A percentile compares a stretch with the other conserved stretches of the same genome.
phyloP scores from a whole-genome alignment of 2,797 vertebrate genomes.

The Clarias platycephalus region DNA sequence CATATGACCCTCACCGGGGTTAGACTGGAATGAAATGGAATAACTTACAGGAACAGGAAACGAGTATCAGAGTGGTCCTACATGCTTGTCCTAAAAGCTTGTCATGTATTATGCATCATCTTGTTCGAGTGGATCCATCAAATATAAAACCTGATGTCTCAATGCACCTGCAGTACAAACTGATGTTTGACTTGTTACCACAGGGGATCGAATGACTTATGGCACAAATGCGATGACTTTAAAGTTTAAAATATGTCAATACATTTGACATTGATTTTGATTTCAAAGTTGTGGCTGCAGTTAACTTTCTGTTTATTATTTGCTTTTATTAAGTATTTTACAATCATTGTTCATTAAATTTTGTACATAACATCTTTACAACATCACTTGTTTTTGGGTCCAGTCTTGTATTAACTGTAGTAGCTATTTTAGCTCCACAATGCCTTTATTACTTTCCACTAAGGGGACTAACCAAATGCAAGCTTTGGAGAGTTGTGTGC shows the following conservation, averaged over 20 bases:
- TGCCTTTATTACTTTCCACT: neutral
- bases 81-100: constrained; percentile 32
- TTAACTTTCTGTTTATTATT: neutral
- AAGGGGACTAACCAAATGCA: constrained; percentile 5
- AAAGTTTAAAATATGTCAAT: neutral
- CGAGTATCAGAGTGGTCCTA: constrained; percentile 37
- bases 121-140: constrained; percentile 32
- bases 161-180: constrained; percentile 31
- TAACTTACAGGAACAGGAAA: constrained; percentile 45
- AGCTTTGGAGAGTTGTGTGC: constrained; percentile 27
- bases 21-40: constrained; percentile 41
- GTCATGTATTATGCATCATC: constrained; percentile 43
- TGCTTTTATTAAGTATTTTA: constrained; percentile 23
- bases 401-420: constrained; percentile 25
- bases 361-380: neutral
- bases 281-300: neutral
- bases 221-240: neutral
- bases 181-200: constrained; percentile 21
- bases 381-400: neutral
- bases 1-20: constrained; percentile 46
- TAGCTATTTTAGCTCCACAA: constrained; percentile 20
- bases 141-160: constrained; percentile 39
- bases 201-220: neutral
- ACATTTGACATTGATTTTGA: neutral
- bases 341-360: constrained; percentile 6